Percentiles rank a stretch among this genome's conserved stretches.
Conservation (phyloP, 2,113 vertebrate genomes). For the Plectropomus leopardus region DNA sequence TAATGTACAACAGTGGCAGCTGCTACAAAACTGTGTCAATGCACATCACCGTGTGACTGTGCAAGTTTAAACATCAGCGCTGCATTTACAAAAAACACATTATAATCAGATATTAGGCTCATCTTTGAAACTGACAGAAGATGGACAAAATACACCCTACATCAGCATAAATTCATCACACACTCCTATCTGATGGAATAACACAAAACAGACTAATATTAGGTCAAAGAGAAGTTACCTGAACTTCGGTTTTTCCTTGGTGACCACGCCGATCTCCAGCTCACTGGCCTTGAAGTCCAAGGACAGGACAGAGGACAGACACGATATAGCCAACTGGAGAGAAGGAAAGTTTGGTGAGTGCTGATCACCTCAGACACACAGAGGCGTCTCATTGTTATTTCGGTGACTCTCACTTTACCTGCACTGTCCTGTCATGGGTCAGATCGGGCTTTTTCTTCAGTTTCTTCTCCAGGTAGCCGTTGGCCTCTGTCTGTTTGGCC, state of each 20-base stretch:
- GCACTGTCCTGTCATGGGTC: constrained; percentile 74
- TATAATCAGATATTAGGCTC: too few relatives aligned
- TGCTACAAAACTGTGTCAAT: background rate
- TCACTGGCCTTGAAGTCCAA: constrained; percentile 85
- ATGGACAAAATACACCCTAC: background rate
- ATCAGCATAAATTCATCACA: background rate
- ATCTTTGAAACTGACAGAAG: background rate
- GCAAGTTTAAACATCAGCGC: background rate
- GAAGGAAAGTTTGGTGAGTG: background rate
- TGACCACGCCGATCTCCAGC: constrained; percentile 85
- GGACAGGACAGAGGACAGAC: constrained; percentile 83
- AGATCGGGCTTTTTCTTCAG: constrained; percentile 84
- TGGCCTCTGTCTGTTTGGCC: constrained; percentile 85
- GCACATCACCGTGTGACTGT: background rate
- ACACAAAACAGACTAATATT: background rate
- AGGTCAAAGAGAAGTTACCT: constrained; percentile 69
- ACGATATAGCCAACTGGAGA: constrained; percentile 83
- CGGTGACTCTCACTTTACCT: constrained; percentile 68
- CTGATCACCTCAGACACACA: background rate
- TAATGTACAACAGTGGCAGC: background rate
- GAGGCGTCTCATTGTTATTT: background rate
- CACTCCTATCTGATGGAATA: background rate
- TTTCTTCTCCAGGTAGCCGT: constrained; percentile 87
- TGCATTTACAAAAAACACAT: too few relatives aligned
- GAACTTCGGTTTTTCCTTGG: constrained; percentile 84